A percentile compares a stretch with the other conserved stretches of the same genome.
These are phyloP conservation scores for Scytalopus superciliaris DNA, from an alignment of 2,113 vertebrate species.

Conservation along the genomic window DNA sequence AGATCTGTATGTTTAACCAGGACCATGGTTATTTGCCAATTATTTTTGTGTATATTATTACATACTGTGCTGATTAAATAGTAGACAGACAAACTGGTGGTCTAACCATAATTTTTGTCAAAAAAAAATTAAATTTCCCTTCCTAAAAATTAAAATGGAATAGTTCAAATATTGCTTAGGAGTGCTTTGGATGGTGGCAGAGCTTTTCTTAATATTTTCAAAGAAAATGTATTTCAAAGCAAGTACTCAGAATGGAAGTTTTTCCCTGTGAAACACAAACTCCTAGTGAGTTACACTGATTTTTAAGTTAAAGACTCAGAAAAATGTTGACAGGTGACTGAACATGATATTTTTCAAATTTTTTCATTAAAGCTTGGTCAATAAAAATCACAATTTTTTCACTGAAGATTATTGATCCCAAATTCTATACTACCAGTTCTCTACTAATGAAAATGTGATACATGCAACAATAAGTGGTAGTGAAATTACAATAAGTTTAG, in stretches of 20 bases:
- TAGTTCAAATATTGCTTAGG: background rate
- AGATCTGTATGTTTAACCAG: background rate
- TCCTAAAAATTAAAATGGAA: background rate
- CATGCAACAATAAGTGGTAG: background rate
- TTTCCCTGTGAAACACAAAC: background rate
- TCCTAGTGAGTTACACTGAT: background rate
- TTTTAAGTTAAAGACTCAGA: background rate
- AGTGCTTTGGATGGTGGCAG: background rate
- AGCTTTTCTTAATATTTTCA: background rate
- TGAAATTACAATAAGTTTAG: background rate
- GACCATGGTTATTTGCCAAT: background rate
- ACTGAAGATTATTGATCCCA: background rate
- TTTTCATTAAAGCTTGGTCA: background rate
- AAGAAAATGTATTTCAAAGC: background rate
- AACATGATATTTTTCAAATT: background rate
- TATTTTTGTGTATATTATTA: background rate
- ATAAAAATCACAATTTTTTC: background rate
- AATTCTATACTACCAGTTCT: background rate
- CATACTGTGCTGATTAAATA: background rate
- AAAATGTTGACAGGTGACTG: background rate
- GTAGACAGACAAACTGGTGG: background rate
- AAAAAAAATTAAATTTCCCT: background rate
- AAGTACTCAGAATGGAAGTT: background rate
- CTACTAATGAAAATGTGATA: background rate
- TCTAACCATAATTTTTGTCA: background rate